Evolutionary conservation across 2,888 invertebrate species (phyloP), one percentile per base, ranked within the genome.

Genomic region (Chouioia cunea): DNA sequence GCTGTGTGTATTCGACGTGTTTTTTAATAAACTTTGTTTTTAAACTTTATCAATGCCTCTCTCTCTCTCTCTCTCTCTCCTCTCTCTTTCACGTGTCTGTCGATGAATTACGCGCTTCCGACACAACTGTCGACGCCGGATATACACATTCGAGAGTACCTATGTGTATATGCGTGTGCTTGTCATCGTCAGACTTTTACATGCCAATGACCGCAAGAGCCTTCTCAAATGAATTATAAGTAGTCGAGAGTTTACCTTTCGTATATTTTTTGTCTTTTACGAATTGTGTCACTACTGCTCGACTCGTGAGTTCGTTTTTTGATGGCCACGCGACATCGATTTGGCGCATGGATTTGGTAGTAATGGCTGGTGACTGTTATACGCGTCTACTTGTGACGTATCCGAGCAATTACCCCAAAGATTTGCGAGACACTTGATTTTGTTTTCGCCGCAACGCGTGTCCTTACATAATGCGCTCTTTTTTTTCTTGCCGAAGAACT

Each of bases 1-100:
- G 58, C 44, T 53, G 12, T 46, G 44, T 36, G 36, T 36, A 36
- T 36, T 53, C 15, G 16, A 53, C 20, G 22, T 16, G 8, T 69
- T 58, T 64, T 64, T 58, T 58, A 64, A 58, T 64, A 63, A 68
- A 69, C 50, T 69, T 69, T 69, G 46, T 63, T 69, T n/a, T 27
- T 64, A 58, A 69, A 69, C 50, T 64, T 58, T 23, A 52, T n/a
- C 2, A 53, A 6, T 14, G 18, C 27, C 47, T 27, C 6, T 58
- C 36, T 12, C 12, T 22, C 36, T 36, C n/a, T n/a, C n/a, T n/a
- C n/a, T n/a, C n/a, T n/a, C n/a, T n/a, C n/a, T n/a, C n/a, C n/a
- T n/a, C n/a, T n/a, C n/a, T n/a, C n/a, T n/a, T n/a, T n/a, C n/a
- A n/a, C n/a, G n/a, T n/a, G 10, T 6, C 10, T 36, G 10, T 36